Base-by-base conservation (phyloP, 2,113 vertebrate species). In the Notarius quadriscutis region DNA sequence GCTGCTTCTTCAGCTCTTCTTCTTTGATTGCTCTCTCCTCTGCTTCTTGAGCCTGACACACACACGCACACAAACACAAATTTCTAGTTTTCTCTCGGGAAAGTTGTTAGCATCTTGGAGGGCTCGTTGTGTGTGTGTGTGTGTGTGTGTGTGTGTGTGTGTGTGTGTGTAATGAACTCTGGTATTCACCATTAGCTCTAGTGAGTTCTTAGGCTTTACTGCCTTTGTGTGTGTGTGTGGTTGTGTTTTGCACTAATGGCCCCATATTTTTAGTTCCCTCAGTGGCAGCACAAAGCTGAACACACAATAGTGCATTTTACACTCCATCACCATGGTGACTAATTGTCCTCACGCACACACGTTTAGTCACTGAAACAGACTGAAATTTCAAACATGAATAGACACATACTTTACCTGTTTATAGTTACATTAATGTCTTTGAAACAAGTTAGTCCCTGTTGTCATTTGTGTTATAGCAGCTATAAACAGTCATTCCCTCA, bases 1-100 rank as follows among this genome's bases (percentile, higher is more conserved):
- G 97, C 69, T 97, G 97, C 83, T 94, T 96, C 91, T 93, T 94
- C 84, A 96, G 96, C 93, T 98, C 97, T 85, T 97, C 97, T 93
- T 98, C 97, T 91, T 95, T 88, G 71, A 93, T 95, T 10, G 96
- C 97, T 93, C 91, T 96, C 69, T 96, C 95, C 95, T 97, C 97
- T 84, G 96, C 97, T 93, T 97, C 97, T 93, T 97, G 97, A 83
- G 97, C 90, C 98, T 99, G 91, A 41, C 0, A 57, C n/a, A 84
- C 25, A 87, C 27, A 90, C 55, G 83, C 81, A 87, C 81, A 86
- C 86, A 83, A 65, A 89, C 55, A 89, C 83, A 84, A 58, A 4
- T 7, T 41, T 62, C 22, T 30, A 84, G 20, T 55, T 63, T 87
- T 55, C 71, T 75, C 60, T 11, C 0, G 10, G 41, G 83, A n/a